Conservation (phyloP, 2,888 invertebrate genomes). For the Syritta pipiens region DNA sequence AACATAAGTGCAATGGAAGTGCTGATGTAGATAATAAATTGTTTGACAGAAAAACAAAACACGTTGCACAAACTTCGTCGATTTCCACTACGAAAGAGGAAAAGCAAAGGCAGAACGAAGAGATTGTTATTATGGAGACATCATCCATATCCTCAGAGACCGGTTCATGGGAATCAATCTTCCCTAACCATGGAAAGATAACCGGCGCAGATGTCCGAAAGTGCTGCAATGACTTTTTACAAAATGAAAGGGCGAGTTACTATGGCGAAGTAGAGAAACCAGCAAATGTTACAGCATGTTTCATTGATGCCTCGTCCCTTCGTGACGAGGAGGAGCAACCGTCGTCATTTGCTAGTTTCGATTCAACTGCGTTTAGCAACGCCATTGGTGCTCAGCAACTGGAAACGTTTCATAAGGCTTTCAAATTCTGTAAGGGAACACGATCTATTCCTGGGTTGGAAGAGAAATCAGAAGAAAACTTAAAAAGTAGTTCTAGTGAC, state of each 20-base stretch:
- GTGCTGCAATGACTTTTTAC: constrained; percentile 79
- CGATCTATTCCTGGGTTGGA: constrained; percentile 24
- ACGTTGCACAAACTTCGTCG: constrained; percentile 52
- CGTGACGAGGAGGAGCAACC: constrained; percentile 84
- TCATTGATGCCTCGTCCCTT: constrained; percentile 88
- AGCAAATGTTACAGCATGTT: constrained; percentile 81
- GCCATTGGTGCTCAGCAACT: constrained; percentile 71
- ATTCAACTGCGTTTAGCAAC: constrained; percentile 48
- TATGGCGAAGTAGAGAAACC: constrained; percentile 45
- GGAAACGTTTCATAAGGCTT: constrained; percentile 78
- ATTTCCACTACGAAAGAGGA: constrained; percentile 80
- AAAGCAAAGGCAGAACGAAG: constrained; percentile 83
- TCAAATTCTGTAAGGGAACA: constrained; percentile 76
- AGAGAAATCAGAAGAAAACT: constrained; percentile 34
- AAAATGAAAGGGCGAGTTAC: constrained; percentile 77
- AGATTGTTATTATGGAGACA: constrained; percentile 83
- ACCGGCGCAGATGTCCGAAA: constrained; percentile 76
- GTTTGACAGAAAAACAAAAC: constrained; percentile 52
- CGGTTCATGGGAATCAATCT: constrained; percentile 84
- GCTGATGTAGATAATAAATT: constrained; percentile 47
- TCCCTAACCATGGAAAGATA: constrained; percentile 77
- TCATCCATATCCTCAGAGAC: constrained; percentile 84
- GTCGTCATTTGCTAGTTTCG: constrained; percentile 74
- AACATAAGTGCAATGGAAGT: constrained; percentile 62
- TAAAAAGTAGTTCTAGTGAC: constrained; percentile 71